These are phyloP conservation scores for Chrysemys picta DNA, from an alignment of 2,113 vertebrate species.

Conservation along the genomic window DNA sequence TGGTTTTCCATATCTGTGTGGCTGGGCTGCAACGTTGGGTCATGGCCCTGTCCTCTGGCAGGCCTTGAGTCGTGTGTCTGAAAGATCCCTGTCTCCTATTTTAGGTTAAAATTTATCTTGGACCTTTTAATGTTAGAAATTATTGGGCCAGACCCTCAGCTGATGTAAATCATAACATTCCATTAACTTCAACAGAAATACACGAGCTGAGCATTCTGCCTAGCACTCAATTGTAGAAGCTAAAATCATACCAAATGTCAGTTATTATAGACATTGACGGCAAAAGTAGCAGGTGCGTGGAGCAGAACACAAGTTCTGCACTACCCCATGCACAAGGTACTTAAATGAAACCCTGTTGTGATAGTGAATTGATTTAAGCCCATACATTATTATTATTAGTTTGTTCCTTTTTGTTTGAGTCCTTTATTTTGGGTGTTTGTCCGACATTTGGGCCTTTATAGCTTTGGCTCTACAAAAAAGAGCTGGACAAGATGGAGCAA, in stretches of 20 bases:
- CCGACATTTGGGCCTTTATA: neutral
- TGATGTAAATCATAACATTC: neutral
- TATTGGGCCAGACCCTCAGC: neutral
- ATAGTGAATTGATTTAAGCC: neutral
- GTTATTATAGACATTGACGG: neutral
- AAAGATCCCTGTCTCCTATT: neutral
- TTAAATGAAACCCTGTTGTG: neutral
- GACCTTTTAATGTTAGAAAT: neutral
- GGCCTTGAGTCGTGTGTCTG: neutral
- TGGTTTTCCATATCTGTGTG: neutral
- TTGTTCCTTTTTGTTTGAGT: neutral
- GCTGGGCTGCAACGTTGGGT: neutral
- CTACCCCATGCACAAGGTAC: neutral
- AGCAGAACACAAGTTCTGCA: neutral
- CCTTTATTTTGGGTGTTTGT: accelerated
- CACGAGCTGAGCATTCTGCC: neutral
- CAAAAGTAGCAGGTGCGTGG: neutral
- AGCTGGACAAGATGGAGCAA: neutral
- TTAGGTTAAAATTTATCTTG: neutral
- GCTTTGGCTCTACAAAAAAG: neutral
- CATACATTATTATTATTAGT: neutral
- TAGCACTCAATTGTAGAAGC: neutral
- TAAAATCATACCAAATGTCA: neutral
- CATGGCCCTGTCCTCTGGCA: neutral
- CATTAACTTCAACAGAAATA: neutral